Percentiles rank a stretch among this genome's conserved stretches.
Evolutionary conservation across 2,888 invertebrate species (phyloP).

Genomic region (Limnephilus rhombicus): DNA sequence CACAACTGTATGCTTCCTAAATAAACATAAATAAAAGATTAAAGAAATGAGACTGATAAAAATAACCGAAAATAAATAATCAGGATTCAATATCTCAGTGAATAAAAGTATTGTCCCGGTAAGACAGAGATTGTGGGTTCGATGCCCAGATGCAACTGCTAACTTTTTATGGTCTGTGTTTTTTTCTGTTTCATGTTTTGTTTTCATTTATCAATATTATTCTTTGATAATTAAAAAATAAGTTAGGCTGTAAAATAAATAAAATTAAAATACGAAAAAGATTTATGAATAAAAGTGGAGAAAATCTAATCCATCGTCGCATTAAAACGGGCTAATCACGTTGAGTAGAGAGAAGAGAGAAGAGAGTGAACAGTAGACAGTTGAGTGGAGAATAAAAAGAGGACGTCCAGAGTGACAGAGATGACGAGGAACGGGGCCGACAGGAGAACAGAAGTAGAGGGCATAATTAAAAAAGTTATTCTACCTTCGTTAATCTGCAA

Average conservation of each 20-base stretch:
- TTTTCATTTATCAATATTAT: too few species aligned
- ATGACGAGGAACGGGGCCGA: background rate
- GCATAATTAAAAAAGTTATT: slow-evolving; percentile 20
- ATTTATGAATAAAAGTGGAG: background rate
- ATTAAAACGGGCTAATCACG: background rate
- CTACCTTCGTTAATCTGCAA: slow-evolving; percentile 7
- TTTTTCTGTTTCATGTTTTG: too few species aligned
- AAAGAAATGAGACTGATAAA: too few species aligned
- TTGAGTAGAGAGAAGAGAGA: background rate
- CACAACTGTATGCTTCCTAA: too few species aligned
- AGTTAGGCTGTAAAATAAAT: background rate
- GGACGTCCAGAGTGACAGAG: background rate
- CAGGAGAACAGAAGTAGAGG: background rate
- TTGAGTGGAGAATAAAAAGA: background rate
- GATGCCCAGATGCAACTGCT: too few species aligned
- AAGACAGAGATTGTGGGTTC: too few species aligned
- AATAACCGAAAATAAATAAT: too few species aligned
- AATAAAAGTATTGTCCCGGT: too few species aligned
- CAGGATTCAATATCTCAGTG: too few species aligned
- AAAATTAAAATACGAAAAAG: background rate
- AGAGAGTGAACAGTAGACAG: background rate
- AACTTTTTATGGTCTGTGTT: too few species aligned
- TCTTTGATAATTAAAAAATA: too few species aligned
- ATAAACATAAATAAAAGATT: too few species aligned
- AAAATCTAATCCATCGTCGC: background rate